These are phyloP conservation scores for Ectropis crepuscularia DNA, from an alignment of 2,888 invertebrate species.

Conservation along the genomic window DNA sequence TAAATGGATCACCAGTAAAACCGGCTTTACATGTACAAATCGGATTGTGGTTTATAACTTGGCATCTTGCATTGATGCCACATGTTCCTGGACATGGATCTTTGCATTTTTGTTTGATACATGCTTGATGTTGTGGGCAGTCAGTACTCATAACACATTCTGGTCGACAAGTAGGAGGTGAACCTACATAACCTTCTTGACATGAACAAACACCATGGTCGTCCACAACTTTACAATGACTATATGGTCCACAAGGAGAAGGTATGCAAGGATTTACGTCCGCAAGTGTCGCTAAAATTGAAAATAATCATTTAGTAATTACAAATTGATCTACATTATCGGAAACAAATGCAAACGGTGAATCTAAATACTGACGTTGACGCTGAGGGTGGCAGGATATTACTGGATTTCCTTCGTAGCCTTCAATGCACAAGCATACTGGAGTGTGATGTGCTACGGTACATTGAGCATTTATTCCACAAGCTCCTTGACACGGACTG, in stretches of 20 bases:
- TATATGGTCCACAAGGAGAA: slow-evolving; percentile 91
- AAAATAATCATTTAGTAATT: slow-evolving; percentile 35
- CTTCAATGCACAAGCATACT: slow-evolving; percentile 90
- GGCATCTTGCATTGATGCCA: slow-evolving; percentile 89
- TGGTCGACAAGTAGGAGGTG: slow-evolving; percentile 90
- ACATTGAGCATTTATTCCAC: slow-evolving; percentile 92
- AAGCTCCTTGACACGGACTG: slow-evolving; percentile 93
- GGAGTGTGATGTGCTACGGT: slow-evolving; percentile 93
- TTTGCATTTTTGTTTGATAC: slow-evolving; percentile 89
- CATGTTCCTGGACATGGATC: slow-evolving; percentile 92
- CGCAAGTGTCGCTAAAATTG: slow-evolving; percentile 71
- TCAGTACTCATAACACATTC: slow-evolving; percentile 92
- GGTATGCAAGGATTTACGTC: slow-evolving; percentile 88
- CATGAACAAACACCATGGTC: slow-evolving; percentile 92
- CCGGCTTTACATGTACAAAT: slow-evolving; percentile 91
- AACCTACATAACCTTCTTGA: slow-evolving; percentile 89
- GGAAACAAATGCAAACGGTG: slow-evolving; percentile 2
- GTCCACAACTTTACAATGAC: slow-evolving; percentile 89
- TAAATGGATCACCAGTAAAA: slow-evolving; percentile 92
- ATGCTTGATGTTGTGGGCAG: slow-evolving; percentile 89
- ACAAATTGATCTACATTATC: not conserved
- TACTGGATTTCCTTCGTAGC: slow-evolving; percentile 91
- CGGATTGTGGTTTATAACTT: slow-evolving; percentile 91
- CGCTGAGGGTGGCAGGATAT: slow-evolving; percentile 80
- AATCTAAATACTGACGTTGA: slow-evolving; percentile 67